These are phyloP conservation scores for Toxonevra muliebris DNA, from an alignment of 2,888 invertebrate species.

Conservation along the genomic window DNA sequence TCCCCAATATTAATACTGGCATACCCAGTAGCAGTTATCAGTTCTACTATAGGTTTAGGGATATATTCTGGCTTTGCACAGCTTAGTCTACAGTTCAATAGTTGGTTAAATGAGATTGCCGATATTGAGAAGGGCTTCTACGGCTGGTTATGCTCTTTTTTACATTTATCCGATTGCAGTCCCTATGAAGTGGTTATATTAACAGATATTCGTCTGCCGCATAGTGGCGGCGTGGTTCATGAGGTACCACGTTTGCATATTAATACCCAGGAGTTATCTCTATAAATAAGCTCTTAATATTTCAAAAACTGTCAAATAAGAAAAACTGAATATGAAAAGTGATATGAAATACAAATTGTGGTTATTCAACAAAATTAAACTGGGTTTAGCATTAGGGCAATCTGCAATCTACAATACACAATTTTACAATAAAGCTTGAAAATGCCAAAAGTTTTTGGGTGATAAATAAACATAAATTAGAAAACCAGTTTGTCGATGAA, in stretches of 20 bases:
- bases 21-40: slow-evolving; percentile 75
- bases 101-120: slow-evolving; percentile 76
- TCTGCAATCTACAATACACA: neutral
- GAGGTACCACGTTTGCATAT: slow-evolving; percentile 55
- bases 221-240: slow-evolving; percentile 34
- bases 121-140: slow-evolving; percentile 83
- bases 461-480: slow-evolving; percentile 8
- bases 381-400: neutral
- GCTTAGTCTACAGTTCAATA: slow-evolving; percentile 73
- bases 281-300: slow-evolving; percentile 45
- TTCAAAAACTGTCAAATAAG: slow-evolving; percentile 10
- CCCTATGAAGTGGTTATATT: slow-evolving; percentile 73
- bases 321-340: slow-evolving; percentile 27
- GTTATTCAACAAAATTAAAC: neutral
- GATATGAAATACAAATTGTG: neutral
- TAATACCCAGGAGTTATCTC: slow-evolving; percentile 64
- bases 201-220: slow-evolving; percentile 67
- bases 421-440: neutral
- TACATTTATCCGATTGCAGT: slow-evolving; percentile 76
- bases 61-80: slow-evolving; percentile 75
- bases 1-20: slow-evolving; percentile 75
- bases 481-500: slow-evolving; percentile 43
- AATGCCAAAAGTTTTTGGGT: neutral
- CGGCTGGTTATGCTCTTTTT: slow-evolving; percentile 76
- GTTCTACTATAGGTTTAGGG: slow-evolving; percentile 73